Evolutionary conservation across 2,113 vertebrate species (phyloP).

Genomic region (Misgurnus mizolepis): DNA sequence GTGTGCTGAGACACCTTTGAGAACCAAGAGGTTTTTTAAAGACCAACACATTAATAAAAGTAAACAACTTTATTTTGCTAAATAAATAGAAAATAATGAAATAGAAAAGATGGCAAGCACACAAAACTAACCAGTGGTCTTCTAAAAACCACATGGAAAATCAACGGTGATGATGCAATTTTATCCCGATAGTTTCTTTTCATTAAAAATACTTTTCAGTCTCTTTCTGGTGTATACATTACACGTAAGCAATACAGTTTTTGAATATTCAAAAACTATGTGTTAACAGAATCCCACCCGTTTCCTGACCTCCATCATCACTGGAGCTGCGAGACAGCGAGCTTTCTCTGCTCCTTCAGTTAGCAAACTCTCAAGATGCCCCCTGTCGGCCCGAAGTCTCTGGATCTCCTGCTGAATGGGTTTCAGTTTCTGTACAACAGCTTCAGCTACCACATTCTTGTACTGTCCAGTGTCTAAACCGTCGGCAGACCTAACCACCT

Average conservation of each 20-base stretch:
- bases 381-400: conserved; percentile 77
- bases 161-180: neutral
- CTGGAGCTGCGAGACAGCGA: conserved; percentile 79
- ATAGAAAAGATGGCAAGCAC: neutral
- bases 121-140: neutral
- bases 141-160: neutral
- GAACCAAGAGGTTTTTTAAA: neutral
- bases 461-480: conserved; percentile 87
- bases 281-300: conserved; percentile 84
- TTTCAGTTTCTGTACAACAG: conserved; percentile 82
- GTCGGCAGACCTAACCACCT: conserved; percentile 73
- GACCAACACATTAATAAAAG: neutral
- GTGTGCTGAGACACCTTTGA: neutral
- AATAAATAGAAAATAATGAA: conserved; percentile 19
- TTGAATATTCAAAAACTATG: neutral
- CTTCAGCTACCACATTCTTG: conserved; percentile 86
- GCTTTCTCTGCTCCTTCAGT: conserved; percentile 77
- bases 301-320: conserved; percentile 79
- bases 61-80: neutral
- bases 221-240: neutral
- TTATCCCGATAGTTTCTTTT: neutral
- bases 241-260: neutral
- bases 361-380: conserved; percentile 80
- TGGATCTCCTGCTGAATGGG: conserved; percentile 84
- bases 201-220: neutral